Evolutionary conservation across 2,888 invertebrate genomes (phyloP).

Genomic region (Bombylius major): DNA sequence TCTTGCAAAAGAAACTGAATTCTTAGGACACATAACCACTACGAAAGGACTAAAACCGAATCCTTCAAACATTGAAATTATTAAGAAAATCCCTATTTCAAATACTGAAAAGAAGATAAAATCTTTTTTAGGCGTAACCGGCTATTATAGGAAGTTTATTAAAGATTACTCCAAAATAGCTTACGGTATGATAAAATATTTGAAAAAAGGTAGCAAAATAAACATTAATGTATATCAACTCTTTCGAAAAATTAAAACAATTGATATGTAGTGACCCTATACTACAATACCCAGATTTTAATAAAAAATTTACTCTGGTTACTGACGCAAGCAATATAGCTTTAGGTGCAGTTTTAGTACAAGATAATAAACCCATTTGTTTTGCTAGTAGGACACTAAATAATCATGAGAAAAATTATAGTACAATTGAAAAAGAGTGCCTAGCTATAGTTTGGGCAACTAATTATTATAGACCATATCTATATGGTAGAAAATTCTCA

Average conservation of each 20-base stretch:
- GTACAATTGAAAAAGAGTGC: conserved; percentile 1
- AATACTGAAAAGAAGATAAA: too few relatives aligned
- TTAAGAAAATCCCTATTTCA: too few relatives aligned
- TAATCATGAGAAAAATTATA: neutral
- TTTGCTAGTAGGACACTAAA: conserved; percentile 1
- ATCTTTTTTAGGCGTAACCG: too few relatives aligned
- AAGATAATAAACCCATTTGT: conserved; percentile 1
- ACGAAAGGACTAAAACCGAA: too few relatives aligned
- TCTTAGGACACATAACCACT: too few relatives aligned
- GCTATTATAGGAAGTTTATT: too few relatives aligned
- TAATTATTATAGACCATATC: conserved; percentile 6
- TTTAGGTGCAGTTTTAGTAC: too few relatives aligned
- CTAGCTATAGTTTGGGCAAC: conserved; percentile 2
- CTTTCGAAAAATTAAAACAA: conserved; percentile 6
- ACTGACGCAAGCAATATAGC: too few relatives aligned
- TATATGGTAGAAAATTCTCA: conserved; percentile 2
- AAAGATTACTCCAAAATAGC: too few relatives aligned
- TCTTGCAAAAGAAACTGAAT: too few relatives aligned
- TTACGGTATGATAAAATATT: neutral
- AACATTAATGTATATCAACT: conserved; percentile 11
- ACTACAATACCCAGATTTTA: conserved; percentile 5
- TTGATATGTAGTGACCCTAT: conserved; percentile 6
- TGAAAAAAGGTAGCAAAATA: conserved; percentile 3
- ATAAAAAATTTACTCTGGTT: conserved; percentile 8
- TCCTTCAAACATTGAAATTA: too few relatives aligned